Percentiles rank a stretch among this genome's conserved stretches.
phyloP scores from a whole-genome alignment of 2,113 vertebrate species.

The Hippocampus abdominalis region DNA sequence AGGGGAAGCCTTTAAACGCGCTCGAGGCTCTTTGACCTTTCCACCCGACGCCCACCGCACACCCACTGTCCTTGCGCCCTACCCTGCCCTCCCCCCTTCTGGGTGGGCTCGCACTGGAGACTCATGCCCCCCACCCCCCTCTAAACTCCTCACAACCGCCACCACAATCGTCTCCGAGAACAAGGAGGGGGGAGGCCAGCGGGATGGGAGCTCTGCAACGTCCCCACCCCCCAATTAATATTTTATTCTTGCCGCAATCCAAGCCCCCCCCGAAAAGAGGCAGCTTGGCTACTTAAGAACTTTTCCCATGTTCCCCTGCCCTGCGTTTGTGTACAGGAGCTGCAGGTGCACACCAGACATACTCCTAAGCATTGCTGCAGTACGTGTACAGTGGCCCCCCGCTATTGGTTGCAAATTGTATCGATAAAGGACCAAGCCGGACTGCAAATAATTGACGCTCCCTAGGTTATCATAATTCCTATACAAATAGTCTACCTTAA shows the following conservation, averaged over 20 bases:
- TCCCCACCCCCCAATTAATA: conserved; percentile 42
- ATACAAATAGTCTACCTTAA: not conserved
- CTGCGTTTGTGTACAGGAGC: conserved; percentile 23
- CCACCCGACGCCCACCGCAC: conserved; percentile 10
- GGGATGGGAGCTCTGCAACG: conserved; percentile 37
- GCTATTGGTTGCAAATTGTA: not conserved
- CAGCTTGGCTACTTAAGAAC: conserved; percentile 74
- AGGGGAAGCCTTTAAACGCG: conserved; percentile 44
- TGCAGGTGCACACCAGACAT: conserved; percentile 35
- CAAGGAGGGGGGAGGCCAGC: conserved; percentile 56
- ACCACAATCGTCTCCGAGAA: conserved; percentile 45
- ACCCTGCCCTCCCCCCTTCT: conserved; percentile 32
- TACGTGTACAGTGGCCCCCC: conserved; percentile 22
- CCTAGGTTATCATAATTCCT: not conserved
- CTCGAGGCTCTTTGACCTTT: conserved; percentile 19
- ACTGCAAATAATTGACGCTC: conserved; percentile 5
- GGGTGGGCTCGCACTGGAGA: conserved; percentile 66
- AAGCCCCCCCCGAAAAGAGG: conserved; percentile 64
- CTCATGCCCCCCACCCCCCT: conserved; percentile 34
- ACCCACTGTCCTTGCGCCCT: conserved; percentile 25
- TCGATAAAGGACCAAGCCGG: not conserved
- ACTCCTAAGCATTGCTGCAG: conserved; percentile 72
- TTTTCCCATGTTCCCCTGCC: conserved; percentile 58
- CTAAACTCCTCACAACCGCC: conserved; percentile 18
- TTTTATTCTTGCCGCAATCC: conserved; percentile 51